Evolutionary conservation across 2,888 invertebrate genomes (phyloP), one percentile per base, ranked within the genome.

Genomic region (Stramonita haemastoma): DNA sequence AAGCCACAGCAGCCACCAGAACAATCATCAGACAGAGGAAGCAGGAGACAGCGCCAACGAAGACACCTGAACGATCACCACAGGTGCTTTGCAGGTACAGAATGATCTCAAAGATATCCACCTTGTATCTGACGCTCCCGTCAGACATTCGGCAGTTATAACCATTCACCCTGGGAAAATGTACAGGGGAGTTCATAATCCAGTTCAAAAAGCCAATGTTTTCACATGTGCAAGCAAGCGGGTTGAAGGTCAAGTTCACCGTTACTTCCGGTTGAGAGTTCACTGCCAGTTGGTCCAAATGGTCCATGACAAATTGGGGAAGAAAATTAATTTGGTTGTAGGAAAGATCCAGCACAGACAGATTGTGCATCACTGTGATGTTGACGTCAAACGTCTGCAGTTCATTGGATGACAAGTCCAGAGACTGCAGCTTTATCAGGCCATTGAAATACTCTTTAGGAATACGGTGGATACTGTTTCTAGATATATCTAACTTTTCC

Each of bases 131-230:
- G 26, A n/a, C 13, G n/a, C n/a, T 73, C 22, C 89, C 89, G 34
- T 89, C 85, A 17, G 85, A 5, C 84, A 66, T 84, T 4, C 66
- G 32, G 34, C 89, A 89, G 34, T n/a, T 34, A n/a, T 85, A 89
- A 32, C 29, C 13, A 4, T 73, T 36, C 2, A 19, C 34, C 11
- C 66, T 15, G 17, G 66, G 66, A 29, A 85, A 89, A 6, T 5
- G 8, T 6, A 86, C 86, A 8, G 77, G 17, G 2, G 89, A 90
- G 17, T 86, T 70, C 19, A 87, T 29, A 73, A 91, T 86, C 91
- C 91, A 91, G 36, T 34, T 87, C 4, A 91, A 86, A 60, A 91
- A 91, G 70, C 79, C 86, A 22, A 91, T 36, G 70, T 91, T 88
- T n/a, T 77, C 36, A 88, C 91, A 91, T 6, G 84, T 85, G 83